Evolutionary conservation across 2,113 vertebrate species (phyloP), one percentile per base, ranked within the genome.

Genomic region (Grammomys dolichurus): DNA sequence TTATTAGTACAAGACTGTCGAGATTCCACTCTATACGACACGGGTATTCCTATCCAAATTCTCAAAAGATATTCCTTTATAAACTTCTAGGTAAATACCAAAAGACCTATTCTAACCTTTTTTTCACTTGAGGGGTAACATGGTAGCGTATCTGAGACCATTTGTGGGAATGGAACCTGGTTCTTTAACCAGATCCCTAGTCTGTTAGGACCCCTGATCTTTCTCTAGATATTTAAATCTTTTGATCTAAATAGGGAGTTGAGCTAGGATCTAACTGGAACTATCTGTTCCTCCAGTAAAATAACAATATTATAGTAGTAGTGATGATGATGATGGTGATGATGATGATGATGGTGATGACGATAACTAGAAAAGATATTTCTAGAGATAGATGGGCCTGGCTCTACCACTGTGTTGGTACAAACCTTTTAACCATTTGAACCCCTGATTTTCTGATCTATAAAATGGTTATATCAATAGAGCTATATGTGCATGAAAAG

Each of bases 81-180:
- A 94, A 40, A 82, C 36, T 26, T 58, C 33, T 1, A 94, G 60
- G 67, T 19, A 81, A 72, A 93, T 60, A 87, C 4, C 3, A 33
- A 75, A 95, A 80, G 80, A 85, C 17, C 40, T 70, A 28, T 26
- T 46, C 69, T 46, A 67, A n/a, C 70, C 84, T 95, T 78, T 94
- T 94, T 70, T 95, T 36, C 13, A 17, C 28, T 4, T 84, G 70
- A 22, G 24, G 54, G 10, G 26, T 22, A 51, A 48, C 20, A 8
- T 36, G 40, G 51, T 20, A 87, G 20, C 85, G 51, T 36, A 28
- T 76, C 51, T 87, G 54, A 20, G 69, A 73, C 65, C 36, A 24
- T 31, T 43, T 48, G 11, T 70, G 24, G 91, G 86, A 46, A 81
- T 9, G 10, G 31, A 51, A 16, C 17, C 14, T 73, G 31, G 67